phyloP scores from a whole-genome alignment of 1,140 invertebrate genomes.

The Hesperophylax magnus region DNA sequence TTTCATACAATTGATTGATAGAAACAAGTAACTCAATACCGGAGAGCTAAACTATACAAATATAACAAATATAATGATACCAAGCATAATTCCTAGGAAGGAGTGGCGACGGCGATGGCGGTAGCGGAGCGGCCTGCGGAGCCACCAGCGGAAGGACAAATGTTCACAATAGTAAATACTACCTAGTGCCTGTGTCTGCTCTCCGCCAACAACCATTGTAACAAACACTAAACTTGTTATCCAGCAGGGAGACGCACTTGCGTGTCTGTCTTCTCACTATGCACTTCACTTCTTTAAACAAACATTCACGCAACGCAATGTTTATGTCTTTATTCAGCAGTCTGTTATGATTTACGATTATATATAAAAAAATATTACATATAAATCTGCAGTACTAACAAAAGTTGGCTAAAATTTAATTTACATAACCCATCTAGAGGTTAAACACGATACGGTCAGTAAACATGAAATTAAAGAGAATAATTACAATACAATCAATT shows the following conservation, averaged over 20 bases:
- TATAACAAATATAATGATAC: constrained; percentile 46
- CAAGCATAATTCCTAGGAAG: constrained; percentile 52
- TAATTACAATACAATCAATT: constrained; percentile 8
- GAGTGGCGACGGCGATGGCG: constrained; percentile 17
- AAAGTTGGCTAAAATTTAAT: constrained; percentile 52
- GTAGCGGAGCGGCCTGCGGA: constrained; percentile 33
- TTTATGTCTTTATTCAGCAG: constrained; percentile 48
- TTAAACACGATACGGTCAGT: constrained; percentile 35
- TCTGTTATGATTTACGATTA: constrained; percentile 44
- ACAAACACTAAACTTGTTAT: not conserved
- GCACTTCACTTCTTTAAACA: constrained; percentile 43
- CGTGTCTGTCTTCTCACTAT: constrained; percentile 43
- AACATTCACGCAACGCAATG: constrained; percentile 38
- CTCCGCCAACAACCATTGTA: not conserved
- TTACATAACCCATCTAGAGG: constrained; percentile 50
- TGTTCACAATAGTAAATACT: constrained; percentile 2
- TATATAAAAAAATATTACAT: constrained; percentile 54
- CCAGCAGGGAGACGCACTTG: not conserved
- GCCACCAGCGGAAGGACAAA: constrained; percentile 38
- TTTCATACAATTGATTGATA: constrained; percentile 46
- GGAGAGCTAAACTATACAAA: constrained; percentile 58
- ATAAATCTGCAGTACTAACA: constrained; percentile 50
- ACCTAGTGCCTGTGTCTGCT: not conserved
- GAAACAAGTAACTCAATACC: constrained; percentile 52
- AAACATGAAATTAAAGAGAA: constrained; percentile 27